Base-by-base conservation (phyloP, 1,140 invertebrate species). In the Heliconius nattereri region DNA sequence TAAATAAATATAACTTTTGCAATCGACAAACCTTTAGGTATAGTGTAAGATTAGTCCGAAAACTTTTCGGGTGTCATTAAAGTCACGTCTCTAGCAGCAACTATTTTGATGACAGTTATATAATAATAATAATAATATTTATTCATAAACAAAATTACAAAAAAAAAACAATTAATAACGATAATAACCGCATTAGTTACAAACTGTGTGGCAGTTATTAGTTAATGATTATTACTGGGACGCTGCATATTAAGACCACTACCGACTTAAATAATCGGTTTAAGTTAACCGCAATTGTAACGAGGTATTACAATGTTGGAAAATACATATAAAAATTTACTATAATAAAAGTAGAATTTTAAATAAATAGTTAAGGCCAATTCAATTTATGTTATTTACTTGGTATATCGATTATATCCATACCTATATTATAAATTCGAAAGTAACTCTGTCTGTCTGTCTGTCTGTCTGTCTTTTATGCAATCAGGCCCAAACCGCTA, bases 61-160 rank as follows among this genome's bases (percentile, higher is more conserved):
- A 75, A 79, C 57, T 79, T 75, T 49, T 35, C 35, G 57, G n/a
- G 57, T 52, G 60, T 71, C 60, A 13, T 71, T 75, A 79, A 71
- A 75, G 26, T 75, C 45, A 45, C 79, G 78, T 79, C 78, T 78
- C 70, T 76, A 74, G 71, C 76, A 79, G 70, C 49, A 81, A 84
- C 75, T 80, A 83, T 85, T 82, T 81, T 85, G 81, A 84, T 85
- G 84, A 85, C 84, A 85, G 81, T n/a, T n/a, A n/a, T n/a, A n/a
- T n/a, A n/a, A n/a, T n/a, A n/a, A n/a, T n/a, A n/a, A n/a, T n/a
- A n/a, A n/a, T n/a, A n/a, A n/a, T n/a, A n/a, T n/a, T n/a, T n/a
- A n/a, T n/a, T n/a, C n/a, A n/a, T n/a, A n/a, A n/a, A n/a, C n/a
- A n/a, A n/a, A n/a, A n/a, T n/a, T n/a, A n/a, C n/a, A n/a, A n/a